phyloP scores from a whole-genome alignment of 2,797 vertebrate species.

The Cheracebus regulus region DNA sequence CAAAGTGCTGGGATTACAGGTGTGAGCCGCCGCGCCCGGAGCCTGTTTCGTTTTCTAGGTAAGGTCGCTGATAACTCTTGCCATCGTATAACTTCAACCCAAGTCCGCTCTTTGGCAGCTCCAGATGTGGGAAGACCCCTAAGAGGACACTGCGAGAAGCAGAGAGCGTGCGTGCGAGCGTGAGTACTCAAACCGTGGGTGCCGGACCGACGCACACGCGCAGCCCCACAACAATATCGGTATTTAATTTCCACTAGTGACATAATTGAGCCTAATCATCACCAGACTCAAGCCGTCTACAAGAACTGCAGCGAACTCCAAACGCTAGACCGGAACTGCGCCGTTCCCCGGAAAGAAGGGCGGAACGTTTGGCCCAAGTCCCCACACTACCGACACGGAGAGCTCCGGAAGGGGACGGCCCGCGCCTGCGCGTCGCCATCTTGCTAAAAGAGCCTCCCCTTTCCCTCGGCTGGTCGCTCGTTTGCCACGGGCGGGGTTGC shows the following conservation, averaged over 20 bases:
- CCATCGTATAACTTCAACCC: not conserved
- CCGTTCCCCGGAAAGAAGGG: not conserved
- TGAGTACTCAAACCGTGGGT: too few relatives aligned
- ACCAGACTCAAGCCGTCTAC: rapidly evolving
- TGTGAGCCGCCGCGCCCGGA: too few relatives aligned
- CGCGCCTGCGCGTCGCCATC: not conserved
- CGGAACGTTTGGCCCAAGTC: not conserved
- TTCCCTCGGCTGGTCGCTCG: rapidly evolving
- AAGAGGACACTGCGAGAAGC: not conserved
- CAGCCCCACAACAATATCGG: not conserved
- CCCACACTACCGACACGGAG: rapidly evolving
- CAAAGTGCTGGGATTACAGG: too few relatives aligned
- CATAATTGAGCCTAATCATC: not conserved
- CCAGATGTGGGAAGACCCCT: not conserved
- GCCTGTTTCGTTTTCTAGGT: not conserved
- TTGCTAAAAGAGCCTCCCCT: too few relatives aligned
- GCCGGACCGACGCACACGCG: not conserved
- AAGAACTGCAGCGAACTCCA: rapidly evolving
- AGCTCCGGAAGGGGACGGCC: rapidly evolving
- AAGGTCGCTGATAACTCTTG: not conserved
- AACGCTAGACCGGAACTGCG: rapidly evolving
- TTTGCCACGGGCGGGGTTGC: not conserved
- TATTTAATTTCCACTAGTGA: not conserved
- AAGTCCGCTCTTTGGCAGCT: not conserved
- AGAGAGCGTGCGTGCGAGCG: not conserved